These are phyloP conservation scores for Thalassoma bifasciatum DNA, from an alignment of 2,113 vertebrate species.

Conservation along the genomic window DNA sequence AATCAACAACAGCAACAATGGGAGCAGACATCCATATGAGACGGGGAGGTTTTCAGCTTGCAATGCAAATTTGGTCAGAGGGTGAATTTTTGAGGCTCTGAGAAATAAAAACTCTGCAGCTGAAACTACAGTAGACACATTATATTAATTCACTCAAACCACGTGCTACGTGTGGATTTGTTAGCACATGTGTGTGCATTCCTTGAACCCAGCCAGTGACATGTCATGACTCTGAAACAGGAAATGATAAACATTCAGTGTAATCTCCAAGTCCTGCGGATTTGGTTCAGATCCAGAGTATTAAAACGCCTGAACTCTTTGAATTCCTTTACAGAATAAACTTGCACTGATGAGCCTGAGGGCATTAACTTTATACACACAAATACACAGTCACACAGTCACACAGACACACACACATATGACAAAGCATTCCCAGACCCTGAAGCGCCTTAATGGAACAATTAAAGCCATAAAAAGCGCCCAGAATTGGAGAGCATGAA, in stretches of 20 bases:
- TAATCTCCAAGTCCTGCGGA: constrained; percentile 53
- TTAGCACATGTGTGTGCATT: constrained; percentile 35
- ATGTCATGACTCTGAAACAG: constrained; percentile 52
- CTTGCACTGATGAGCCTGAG: constrained; percentile 57
- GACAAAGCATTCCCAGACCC: constrained; percentile 70
- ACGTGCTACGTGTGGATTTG: constrained; percentile 17
- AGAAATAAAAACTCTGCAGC: constrained; percentile 40
- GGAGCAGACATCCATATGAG: background rate
- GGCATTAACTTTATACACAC: constrained; percentile 47
- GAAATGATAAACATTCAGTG: constrained; percentile 61
- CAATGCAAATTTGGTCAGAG: constrained; percentile 13
- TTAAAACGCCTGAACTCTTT: constrained; percentile 42
- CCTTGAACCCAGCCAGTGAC: constrained; percentile 29
- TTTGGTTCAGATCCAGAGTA: constrained; percentile 56
- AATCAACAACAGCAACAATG: background rate
- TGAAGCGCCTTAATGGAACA: constrained; percentile 72
- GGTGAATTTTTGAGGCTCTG: constrained; percentile 24
- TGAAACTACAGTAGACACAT: constrained; percentile 22
- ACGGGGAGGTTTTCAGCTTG: background rate
- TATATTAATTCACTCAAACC: constrained; percentile 26
- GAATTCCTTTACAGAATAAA: constrained; percentile 61
- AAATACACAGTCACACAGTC: constrained; percentile 2
- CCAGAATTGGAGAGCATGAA: constrained; percentile 68
- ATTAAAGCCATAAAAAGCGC: constrained; percentile 73
- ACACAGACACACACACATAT: constrained; percentile 30